A percentile compares a stretch with the other conserved stretches of the same genome.
Evolutionary conservation across 2,888 invertebrate genomes (phyloP).

Genomic region (Sipha maydis): DNA sequence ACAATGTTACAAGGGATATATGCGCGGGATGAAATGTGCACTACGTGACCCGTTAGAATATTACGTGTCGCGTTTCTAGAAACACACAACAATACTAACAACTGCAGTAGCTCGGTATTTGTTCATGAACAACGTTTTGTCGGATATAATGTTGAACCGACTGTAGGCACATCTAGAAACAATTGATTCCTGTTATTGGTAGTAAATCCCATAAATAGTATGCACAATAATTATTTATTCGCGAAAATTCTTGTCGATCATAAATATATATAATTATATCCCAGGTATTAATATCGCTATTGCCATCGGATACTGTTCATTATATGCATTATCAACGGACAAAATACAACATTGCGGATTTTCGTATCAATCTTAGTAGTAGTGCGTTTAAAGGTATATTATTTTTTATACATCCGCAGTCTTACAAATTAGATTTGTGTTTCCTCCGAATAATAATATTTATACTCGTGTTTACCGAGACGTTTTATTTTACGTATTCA

Average conservation of each 20-base stretch:
- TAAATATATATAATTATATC: too few relatives aligned
- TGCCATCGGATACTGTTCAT: too few relatives aligned
- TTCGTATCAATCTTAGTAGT: too few relatives aligned
- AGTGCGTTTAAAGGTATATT: too few relatives aligned
- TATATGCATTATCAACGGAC: too few relatives aligned
- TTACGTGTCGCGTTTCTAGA: constrained; percentile 4
- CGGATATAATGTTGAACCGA: neutral
- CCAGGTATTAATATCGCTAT: too few relatives aligned
- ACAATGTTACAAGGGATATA: neutral
- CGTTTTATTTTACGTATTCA: neutral
- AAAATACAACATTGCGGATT: too few relatives aligned
- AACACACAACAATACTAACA: neutral
- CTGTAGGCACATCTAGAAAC: neutral
- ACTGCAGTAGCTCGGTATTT: neutral
- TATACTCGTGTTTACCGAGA: too few relatives aligned
- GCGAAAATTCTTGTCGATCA: neutral
- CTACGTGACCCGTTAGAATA: neutral
- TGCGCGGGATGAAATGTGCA: neutral
- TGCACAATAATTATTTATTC: neutral
- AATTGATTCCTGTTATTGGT: too few relatives aligned
- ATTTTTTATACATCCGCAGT: too few relatives aligned
- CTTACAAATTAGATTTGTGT: too few relatives aligned
- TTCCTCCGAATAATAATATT: too few relatives aligned
- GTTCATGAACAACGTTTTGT: neutral
- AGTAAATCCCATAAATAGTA: neutral